Evolutionary conservation across 2,888 invertebrate genomes (phyloP).

Genomic region (Sipunculus nudus): DNA sequence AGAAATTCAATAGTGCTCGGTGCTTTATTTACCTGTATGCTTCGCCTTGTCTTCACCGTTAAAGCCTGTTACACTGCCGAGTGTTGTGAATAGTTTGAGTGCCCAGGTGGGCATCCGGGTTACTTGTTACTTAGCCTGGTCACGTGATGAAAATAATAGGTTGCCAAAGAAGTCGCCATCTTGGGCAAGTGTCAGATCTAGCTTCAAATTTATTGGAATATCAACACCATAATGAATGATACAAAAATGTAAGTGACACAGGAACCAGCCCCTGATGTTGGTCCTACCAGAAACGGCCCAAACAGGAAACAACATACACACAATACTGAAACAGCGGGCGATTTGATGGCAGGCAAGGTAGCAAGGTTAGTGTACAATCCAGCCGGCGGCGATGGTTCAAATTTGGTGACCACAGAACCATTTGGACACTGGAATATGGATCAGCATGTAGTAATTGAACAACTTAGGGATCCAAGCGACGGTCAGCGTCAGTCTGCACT

Average conservation of each 20-base stretch:
- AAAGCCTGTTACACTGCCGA: too few species aligned
- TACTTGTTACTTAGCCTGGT: conserved; percentile 17
- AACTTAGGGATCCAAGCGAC: conserved; percentile 60
- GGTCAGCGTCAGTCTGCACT: conserved; percentile 59
- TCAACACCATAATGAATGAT: not conserved
- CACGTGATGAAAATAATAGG: conserved; percentile 60
- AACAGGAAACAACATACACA: too few species aligned
- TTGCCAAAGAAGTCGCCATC: conserved; percentile 61
- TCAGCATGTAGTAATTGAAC: conserved; percentile 60
- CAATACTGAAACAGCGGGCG: too few species aligned
- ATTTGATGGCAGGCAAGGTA: conserved; percentile 44
- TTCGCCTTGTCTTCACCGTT: too few species aligned
- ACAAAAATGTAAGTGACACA: not conserved
- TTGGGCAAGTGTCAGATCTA: conserved; percentile 16
- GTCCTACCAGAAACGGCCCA: not conserved
- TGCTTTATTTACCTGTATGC: too few species aligned
- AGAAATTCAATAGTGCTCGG: too few species aligned
- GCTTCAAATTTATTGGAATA: not conserved
- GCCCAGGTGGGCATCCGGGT: too few species aligned
- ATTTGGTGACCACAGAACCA: not conserved
- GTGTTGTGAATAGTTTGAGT: too few species aligned
- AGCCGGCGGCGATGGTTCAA: too few species aligned
- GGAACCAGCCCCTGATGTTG: not conserved
- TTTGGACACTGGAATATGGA: conserved; percentile 59
- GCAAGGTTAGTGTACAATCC: conserved; percentile 48